phyloP scores from a whole-genome alignment of 2,797 vertebrate species.

The Tokudaia tokunoshimensis region DNA sequence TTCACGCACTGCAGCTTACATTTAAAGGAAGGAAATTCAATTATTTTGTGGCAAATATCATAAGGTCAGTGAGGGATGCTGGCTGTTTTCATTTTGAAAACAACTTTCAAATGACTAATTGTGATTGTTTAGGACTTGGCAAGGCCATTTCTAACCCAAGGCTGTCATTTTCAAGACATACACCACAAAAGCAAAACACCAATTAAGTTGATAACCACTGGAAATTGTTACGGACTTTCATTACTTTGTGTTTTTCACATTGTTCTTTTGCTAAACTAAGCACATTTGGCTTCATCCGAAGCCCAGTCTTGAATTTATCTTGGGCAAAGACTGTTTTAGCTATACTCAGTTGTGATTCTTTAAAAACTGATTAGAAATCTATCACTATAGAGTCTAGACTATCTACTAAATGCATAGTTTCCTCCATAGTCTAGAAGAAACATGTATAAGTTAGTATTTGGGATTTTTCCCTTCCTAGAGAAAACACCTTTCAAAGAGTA shows the following conservation, averaged over 20 bases:
- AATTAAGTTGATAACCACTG: not conserved
- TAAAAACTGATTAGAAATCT: not conserved
- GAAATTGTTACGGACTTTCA: not conserved
- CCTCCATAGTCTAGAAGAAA: not conserved
- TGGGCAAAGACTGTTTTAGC: not conserved
- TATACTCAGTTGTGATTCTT: not conserved
- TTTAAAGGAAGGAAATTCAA: not conserved
- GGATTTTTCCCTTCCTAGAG: not conserved
- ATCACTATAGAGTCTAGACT: not conserved
- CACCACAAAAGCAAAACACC: not conserved
- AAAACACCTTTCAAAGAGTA: not conserved
- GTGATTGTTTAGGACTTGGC: not conserved
- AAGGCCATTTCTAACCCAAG: not conserved
- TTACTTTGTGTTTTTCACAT: not conserved
- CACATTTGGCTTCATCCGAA: not conserved
- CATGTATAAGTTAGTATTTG: not conserved
- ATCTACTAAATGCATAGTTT: not conserved
- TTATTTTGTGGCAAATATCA: not conserved
- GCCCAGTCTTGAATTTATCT: not conserved
- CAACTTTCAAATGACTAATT: not conserved
- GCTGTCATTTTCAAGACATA: not conserved
- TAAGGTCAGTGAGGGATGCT: not conserved
- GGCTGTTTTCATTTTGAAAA: conserved; percentile 1
- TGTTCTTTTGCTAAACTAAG: not conserved
- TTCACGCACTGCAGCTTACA: not conserved